Base-by-base conservation (phyloP, 2,797 vertebrate genomes). In the Myotis planiceps region DNA sequence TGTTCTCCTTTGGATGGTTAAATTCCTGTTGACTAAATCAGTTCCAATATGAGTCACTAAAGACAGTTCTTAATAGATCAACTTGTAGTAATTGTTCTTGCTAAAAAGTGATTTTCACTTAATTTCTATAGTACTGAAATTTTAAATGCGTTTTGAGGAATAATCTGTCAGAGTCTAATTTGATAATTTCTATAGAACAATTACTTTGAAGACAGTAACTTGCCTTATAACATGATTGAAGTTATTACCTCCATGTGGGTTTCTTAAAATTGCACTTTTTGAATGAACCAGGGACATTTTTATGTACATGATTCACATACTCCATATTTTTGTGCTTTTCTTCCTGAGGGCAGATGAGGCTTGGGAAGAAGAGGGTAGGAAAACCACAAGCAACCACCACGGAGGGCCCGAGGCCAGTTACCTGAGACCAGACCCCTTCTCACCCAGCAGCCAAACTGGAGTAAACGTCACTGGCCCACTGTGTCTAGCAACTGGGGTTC, bases 131-230 rank as follows among this genome's bases (percentile, higher is more conserved):
- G 63, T 42, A 47, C 21, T 74, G 90, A 47, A 81, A 42, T 75
- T 83, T 80, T 19, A 55, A 74, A 68, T 92, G 39, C n/a, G 21
- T 92, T 84, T 68, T 94, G 94, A 45, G 66, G 27, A 71, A 49
- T 88, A 84, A 85, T 93, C 53, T 74, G 34, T 58, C 53, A 86
- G 21, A 12, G 15, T 68, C 63, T 60, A 78, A 93, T 74, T 74
- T 42, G 58, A 76, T 76, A 4, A 78, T 82, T 89, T 91, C 23
- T 91, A 34, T 58, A 85, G 55, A 42, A 51, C 12, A 66, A n/a
- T 81, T 92, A 88, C 82, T 83, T 95, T 29, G 12, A 90, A 92
- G 23, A 37, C 12, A 83, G 55, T 66, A 83, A n/a, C 23, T 75
- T 87, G 29, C 42, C 21, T 69, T 58, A 55, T 69, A 75, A 92